phyloP scores from a whole-genome alignment of 2,888 invertebrate species.

The Tetropium fuscum region DNA sequence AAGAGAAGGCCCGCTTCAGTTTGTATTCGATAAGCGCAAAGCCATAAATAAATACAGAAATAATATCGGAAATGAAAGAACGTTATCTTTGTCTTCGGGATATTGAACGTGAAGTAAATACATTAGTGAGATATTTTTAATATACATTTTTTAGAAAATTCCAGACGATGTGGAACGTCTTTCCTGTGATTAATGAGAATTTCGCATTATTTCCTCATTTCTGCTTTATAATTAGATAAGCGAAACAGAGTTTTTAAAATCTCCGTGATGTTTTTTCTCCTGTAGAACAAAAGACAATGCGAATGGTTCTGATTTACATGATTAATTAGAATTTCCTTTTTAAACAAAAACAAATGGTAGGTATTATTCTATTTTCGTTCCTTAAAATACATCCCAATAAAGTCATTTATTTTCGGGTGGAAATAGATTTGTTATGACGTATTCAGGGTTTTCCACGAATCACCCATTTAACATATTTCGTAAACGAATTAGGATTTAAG shows the following conservation, averaged over 20 bases:
- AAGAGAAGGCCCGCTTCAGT: constrained; percentile 36
- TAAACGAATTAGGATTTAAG: no score
- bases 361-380: not conserved
- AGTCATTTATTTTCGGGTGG: not conserved
- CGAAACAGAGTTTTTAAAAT: constrained; percentile 41
- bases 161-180: constrained; percentile 1
- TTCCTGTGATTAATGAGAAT: constrained; percentile 44
- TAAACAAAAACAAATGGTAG: not conserved
- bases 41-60: constrained; percentile 59
- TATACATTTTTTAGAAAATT: constrained; percentile 20
- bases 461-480: no score
- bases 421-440: no score
- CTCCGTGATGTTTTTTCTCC: constrained; percentile 25
- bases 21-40: constrained; percentile 56
- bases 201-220: constrained; percentile 36
- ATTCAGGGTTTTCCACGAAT: no score
- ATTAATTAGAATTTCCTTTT: constrained; percentile 8
- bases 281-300: constrained; percentile 5
- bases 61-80: constrained; percentile 58
- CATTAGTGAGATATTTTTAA: constrained; percentile 31
- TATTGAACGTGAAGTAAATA: constrained; percentile 49
- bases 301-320: constrained; percentile 10
- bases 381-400: not conserved
- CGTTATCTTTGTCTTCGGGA: constrained; percentile 45
- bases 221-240: constrained; percentile 44